phyloP scores from a whole-genome alignment of 2,888 invertebrate genomes.

The Dioctria rufipes region DNA sequence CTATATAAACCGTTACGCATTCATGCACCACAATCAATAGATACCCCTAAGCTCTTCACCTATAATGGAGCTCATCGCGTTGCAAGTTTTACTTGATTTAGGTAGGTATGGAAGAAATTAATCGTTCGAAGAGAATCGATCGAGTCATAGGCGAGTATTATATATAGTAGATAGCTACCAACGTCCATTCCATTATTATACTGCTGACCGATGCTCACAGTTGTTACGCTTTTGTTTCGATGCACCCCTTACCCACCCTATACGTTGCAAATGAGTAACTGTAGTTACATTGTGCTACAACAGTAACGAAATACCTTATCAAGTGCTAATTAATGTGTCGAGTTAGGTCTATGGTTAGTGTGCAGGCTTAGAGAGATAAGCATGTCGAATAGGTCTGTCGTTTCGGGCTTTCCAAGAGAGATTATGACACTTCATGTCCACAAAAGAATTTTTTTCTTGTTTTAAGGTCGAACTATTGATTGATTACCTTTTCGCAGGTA shows the following conservation, averaged over 20 bases:
- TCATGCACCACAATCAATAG: no score
- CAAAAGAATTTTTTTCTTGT: background rate
- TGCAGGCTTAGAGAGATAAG: slow-evolving; percentile 11
- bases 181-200: no score
- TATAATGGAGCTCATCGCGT: background rate
- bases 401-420: background rate
- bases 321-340: slow-evolving; percentile 17
- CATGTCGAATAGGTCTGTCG: background rate
- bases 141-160: no score
- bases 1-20: background rate
- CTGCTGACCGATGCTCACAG: no score
- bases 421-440: slow-evolving; percentile 33
- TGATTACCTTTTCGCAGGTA: background rate
- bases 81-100: background rate
- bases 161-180: no score
- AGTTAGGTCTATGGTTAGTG: background rate
- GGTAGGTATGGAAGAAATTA: background rate
- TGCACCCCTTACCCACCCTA: no score
- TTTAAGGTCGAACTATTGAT: slow-evolving; percentile 37
- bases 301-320: background rate
- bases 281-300: no score
- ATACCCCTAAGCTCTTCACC: no score
- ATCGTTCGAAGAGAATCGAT: slow-evolving; percentile 25
- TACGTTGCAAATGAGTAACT: no score
- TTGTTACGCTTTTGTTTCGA: no score